Percentiles rank a stretch among this genome's conserved stretches.
These are phyloP conservation scores for Brachyhypopomus gauderio DNA, from an alignment of 2,113 vertebrate species.

Conservation along the genomic window DNA sequence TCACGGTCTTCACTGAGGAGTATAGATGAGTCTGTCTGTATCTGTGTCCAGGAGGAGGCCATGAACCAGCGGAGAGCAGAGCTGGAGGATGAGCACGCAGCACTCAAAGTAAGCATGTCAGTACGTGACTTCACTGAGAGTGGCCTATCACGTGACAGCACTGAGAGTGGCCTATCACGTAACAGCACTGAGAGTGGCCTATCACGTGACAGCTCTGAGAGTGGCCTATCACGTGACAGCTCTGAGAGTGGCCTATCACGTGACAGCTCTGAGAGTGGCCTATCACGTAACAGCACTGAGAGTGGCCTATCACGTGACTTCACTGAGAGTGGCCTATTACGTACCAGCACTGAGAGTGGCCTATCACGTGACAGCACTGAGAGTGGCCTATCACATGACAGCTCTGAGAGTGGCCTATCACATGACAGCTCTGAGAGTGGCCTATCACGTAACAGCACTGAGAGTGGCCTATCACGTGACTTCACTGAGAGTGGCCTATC, in stretches of 20 bases:
- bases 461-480: background rate
- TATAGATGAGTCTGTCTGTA: constrained; percentile 7
- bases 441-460: no score
- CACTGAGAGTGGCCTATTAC: background rate
- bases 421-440: no score
- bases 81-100: constrained; percentile 75
- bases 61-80: constrained; percentile 85
- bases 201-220: background rate
- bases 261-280: no score
- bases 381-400: background rate
- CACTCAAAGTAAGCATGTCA: background rate
- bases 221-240: background rate
- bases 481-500: background rate
- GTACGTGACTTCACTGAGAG: no score
- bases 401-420: no score
- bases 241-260: background rate
- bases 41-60: constrained; percentile 72
- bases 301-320: no score
- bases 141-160: no score
- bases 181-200: no score
- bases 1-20: background rate
- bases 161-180: no score
- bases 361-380: background rate
- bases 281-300: no score
- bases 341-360: background rate